phyloP scores from a whole-genome alignment of 64 coral and sea anemone species.

The Stichodactyla mertensii region DNA sequence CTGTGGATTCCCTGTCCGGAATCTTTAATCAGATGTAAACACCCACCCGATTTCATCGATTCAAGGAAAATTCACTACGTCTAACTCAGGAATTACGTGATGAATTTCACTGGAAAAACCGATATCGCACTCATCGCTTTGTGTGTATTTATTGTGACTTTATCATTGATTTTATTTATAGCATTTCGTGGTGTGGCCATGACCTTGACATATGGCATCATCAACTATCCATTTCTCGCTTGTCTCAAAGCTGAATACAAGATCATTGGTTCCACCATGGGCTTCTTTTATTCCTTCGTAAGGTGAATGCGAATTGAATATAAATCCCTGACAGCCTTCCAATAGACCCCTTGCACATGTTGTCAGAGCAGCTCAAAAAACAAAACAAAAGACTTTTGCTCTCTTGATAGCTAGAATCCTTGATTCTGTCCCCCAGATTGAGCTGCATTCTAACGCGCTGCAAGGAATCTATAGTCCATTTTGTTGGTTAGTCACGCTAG shows the following conservation, averaged over 20 bases:
- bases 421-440: too few relatives aligned
- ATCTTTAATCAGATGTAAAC: too few relatives aligned
- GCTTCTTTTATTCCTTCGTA: neutral
- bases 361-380: too few relatives aligned
- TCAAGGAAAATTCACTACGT: too few relatives aligned
- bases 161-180: neutral
- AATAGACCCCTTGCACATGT: too few relatives aligned
- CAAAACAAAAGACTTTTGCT: neutral
- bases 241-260: conserved; percentile 5
- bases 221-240: neutral
- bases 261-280: conserved; percentile 5
- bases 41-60: too few relatives aligned
- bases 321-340: neutral
- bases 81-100: too few relatives aligned
- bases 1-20: too few relatives aligned
- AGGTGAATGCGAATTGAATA: neutral
- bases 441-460: too few relatives aligned
- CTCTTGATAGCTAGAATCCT: neutral
- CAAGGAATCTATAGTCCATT: neutral
- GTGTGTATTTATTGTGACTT: neutral
- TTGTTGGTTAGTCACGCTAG: too few relatives aligned
- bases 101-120: too few relatives aligned
- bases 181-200: neutral
- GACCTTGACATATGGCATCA: neutral
- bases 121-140: too few relatives aligned